Conservation (phyloP, 2,888 invertebrate species). For the Trichopoda pennipes region DNA sequence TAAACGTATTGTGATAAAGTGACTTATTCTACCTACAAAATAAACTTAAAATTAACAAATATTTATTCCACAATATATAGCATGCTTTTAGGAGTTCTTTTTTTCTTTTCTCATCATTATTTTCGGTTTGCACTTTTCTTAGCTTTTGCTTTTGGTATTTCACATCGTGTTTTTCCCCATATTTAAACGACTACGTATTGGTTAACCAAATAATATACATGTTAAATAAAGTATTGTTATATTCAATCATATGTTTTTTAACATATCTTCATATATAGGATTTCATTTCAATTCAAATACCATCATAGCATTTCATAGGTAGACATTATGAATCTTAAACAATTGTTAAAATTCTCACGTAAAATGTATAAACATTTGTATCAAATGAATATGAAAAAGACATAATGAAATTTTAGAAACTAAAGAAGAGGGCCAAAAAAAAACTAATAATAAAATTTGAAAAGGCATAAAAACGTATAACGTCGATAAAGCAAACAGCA, state of each 20-base stretch:
- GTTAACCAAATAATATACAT: slow-evolving; percentile 59
- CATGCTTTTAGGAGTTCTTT: background rate
- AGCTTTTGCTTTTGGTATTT: slow-evolving; percentile 21
- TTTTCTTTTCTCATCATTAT: background rate
- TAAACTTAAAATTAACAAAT: too few species aligned
- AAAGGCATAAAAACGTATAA: slow-evolving; percentile 9
- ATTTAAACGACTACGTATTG: slow-evolving; percentile 44
- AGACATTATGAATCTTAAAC: slow-evolving; percentile 47
- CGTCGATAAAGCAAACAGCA: background rate
- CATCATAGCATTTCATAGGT: slow-evolving; percentile 36
- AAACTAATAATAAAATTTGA: slow-evolving; percentile 33
- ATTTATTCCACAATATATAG: background rate
- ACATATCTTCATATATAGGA: slow-evolving; percentile 8
- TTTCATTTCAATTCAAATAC: slow-evolving; percentile 31
- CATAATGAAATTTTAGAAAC: slow-evolving; percentile 59
- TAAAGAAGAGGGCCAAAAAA: background rate
- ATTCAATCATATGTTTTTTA: background rate
- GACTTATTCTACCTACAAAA: too few species aligned
- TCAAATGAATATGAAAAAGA: slow-evolving; percentile 59
- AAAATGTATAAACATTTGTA: slow-evolving; percentile 54
- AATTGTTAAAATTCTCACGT: slow-evolving; percentile 67
- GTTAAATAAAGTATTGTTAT: slow-evolving; percentile 49
- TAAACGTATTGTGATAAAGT: too few species aligned
- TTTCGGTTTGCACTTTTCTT: slow-evolving; percentile 15
- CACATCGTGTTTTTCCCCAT: background rate